Evolutionary conservation across 1,140 invertebrate species (phyloP), one percentile per base, ranked within the genome.

Genomic region (Psilanteris sp.): DNA sequence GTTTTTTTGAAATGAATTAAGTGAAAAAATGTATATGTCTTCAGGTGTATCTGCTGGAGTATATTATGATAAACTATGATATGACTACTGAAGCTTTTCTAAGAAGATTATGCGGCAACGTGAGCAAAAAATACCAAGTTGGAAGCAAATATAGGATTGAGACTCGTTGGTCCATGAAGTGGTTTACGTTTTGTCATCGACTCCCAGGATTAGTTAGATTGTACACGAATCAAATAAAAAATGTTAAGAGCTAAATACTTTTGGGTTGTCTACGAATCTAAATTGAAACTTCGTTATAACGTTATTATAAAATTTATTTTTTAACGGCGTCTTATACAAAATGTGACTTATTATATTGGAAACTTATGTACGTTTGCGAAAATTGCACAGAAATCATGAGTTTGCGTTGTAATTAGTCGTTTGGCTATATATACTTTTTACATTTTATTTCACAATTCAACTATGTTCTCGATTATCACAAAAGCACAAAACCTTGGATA

Each of bases 81-180:
- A 68, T 29, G 44, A 34, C 18, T 29, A 50, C 54, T 6, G 9
- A 3, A 31, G 76, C 34, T 43, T 62, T 62, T 48, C 48, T 83
- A 82, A 83, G 77, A 72, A 82, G 80, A 85, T 85, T 83, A 83
- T 48, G 10, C 13, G 13, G 36, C 18, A 5, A 15, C 71, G 37
- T 31, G 32, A 54, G 55, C 14, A 54, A 52, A 64, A 68, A 50
- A 34, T 55, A 43, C 26, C 11, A 10, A 14, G 52, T 26, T 39
- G 29, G n/a, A 3, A n/a, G 14, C 52, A 41, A 64, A 64, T 41
- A 37, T 13, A 32, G 43, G 44, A 46, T 62, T 54, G 31, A 46
- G 39, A 67, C 48, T 75, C 72, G 54, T 20, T 48, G 52, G 24
- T 20, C 61, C 72, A 76, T 77, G 62, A 82, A 68, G 29, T 50